phyloP scores from a whole-genome alignment of 2,888 invertebrate species.

The Rapana venosa region DNA sequence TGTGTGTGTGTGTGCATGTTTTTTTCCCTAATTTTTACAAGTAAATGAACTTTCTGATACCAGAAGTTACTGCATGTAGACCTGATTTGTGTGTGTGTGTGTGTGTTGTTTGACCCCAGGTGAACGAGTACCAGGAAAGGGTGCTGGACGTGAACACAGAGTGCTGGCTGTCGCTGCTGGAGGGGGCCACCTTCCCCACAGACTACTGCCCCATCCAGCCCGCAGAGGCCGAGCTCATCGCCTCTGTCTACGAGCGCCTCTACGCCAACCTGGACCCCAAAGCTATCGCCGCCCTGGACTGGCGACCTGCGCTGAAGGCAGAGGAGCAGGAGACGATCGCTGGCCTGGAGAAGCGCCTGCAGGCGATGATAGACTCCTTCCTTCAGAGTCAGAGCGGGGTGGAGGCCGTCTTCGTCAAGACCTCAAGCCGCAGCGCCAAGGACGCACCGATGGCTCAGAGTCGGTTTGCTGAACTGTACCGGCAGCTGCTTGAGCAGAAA shows the following conservation, averaged over 20 bases:
- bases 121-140: slow-evolving; percentile 62
- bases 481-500: slow-evolving; percentile 48
- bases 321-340: slow-evolving; percentile 53
- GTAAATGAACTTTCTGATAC: too few relatives aligned
- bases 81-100: too few relatives aligned
- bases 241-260: slow-evolving; percentile 61
- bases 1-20: too few relatives aligned
- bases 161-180: slow-evolving; percentile 61
- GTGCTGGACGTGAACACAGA: slow-evolving; percentile 69
- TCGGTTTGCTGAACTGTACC: slow-evolving; percentile 61
- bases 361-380: slow-evolving; percentile 55
- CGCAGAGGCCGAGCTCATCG: slow-evolving; percentile 62
- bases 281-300: slow-evolving; percentile 44
- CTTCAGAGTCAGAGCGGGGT: slow-evolving; percentile 41
- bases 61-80: too few relatives aligned
- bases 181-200: slow-evolving; percentile 65
- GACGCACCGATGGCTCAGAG: slow-evolving; percentile 66
- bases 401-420: slow-evolving; percentile 68
- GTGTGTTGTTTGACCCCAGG: slow-evolving; percentile 46
- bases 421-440: slow-evolving; percentile 70
- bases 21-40: too few relatives aligned
- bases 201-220: slow-evolving; percentile 58
- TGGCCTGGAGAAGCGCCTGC: slow-evolving; percentile 52
- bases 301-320: slow-evolving; percentile 47
- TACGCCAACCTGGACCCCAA: slow-evolving; percentile 49